Percentiles rank a stretch among this genome's conserved stretches.
These are phyloP conservation scores for Sycophila texana DNA, from an alignment of 2,888 invertebrate genomes.

Conservation along the genomic window DNA sequence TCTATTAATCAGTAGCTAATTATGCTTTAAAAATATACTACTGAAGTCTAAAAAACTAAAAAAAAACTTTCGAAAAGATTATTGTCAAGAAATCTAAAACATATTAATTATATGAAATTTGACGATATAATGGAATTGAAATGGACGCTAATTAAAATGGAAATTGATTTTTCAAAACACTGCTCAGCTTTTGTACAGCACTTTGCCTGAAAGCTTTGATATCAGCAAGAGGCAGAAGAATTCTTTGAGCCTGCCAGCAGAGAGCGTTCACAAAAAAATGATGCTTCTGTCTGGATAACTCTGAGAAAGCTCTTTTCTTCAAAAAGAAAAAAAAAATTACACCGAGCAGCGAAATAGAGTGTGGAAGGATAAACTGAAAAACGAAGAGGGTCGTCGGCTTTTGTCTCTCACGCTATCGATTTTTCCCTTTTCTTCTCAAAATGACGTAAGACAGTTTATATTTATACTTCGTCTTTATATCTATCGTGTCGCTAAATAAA, in stretches of 20 bases:
- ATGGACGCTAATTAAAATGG: too few species aligned
- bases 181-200: neutral
- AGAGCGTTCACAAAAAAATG: neutral
- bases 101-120: too few species aligned
- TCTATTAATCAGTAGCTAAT: too few species aligned
- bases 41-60: neutral
- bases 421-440: neutral
- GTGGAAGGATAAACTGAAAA: constrained; percentile 3
- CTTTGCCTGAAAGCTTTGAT: neutral
- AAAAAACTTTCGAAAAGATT: neutral
- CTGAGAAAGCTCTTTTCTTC: neutral
- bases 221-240: neutral
- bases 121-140: too few species aligned
- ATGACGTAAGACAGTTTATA: too few species aligned
- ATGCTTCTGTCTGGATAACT: constrained; percentile 4
- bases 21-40: neutral
- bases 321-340: neutral
- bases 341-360: neutral
- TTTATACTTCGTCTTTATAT: too few species aligned
- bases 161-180: too few species aligned
- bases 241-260: neutral
- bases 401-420: constrained; percentile 1
- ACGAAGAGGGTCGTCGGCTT: neutral
- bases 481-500: too few species aligned
- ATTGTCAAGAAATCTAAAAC: too few species aligned